Evolutionary conservation across 2,113 vertebrate species (phyloP).

Genomic region (Pleuronectes platessa): DNA sequence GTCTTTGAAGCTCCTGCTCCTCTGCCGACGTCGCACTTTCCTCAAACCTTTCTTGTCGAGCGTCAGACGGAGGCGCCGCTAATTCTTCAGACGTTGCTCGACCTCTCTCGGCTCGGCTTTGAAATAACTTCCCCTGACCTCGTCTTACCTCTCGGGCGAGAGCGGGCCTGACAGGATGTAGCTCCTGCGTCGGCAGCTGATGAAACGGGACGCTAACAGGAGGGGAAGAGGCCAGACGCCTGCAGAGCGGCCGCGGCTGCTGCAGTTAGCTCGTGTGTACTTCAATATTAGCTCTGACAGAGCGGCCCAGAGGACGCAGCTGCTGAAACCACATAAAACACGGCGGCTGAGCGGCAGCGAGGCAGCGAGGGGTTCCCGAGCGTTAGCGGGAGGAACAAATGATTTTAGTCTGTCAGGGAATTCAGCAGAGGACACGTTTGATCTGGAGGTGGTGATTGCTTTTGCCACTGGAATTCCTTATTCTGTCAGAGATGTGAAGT

Average conservation of each 20-base stretch:
- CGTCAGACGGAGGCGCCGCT: slow-evolving; percentile 7
- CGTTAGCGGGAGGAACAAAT: slow-evolving; percentile 77
- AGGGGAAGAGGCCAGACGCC: slow-evolving; percentile 46
- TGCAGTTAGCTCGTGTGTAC: slow-evolving; percentile 68
- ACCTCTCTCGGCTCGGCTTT: slow-evolving; percentile 62
- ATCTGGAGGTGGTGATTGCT: slow-evolving; percentile 78
- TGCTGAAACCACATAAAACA: slow-evolving; percentile 13
- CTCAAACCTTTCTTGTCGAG: slow-evolving; percentile 24
- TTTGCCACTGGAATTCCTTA: slow-evolving; percentile 76
- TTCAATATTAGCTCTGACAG: slow-evolving; percentile 81
- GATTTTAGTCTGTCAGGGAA: slow-evolving; percentile 81
- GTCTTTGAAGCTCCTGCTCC: slow-evolving; percentile 69
- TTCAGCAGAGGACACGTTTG: slow-evolving; percentile 81
- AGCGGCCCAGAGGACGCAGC: slow-evolving; percentile 69
- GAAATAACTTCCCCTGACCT: slow-evolving; percentile 64
- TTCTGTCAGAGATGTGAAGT: slow-evolving; percentile 77
- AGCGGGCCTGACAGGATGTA: slow-evolving; percentile 48
- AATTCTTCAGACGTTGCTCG: slow-evolving; percentile 7
- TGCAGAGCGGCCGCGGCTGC: slow-evolving; percentile 4
- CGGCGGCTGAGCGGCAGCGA: slow-evolving; percentile 4
- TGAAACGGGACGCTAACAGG: slow-evolving; percentile 66
- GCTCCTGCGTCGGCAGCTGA: slow-evolving; percentile 46
- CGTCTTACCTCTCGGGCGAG: slow-evolving; percentile 25
- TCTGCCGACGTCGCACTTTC: slow-evolving; percentile 60
- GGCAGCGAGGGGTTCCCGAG: slow-evolving; percentile 47